Conservation (phyloP, 2,113 vertebrate genomes). For the Phyllopteryx taeniolatus region DNA sequence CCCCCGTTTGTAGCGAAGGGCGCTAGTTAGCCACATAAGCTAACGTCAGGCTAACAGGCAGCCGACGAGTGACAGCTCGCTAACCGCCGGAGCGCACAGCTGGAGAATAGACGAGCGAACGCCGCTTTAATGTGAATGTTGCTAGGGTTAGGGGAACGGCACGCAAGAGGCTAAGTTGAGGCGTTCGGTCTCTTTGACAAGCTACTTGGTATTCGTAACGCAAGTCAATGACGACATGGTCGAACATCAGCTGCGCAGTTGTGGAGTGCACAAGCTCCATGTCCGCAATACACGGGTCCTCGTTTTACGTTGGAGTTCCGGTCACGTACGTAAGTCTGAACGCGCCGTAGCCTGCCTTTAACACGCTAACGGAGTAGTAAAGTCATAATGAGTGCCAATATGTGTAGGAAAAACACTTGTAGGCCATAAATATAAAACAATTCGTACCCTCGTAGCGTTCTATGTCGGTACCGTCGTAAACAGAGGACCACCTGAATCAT, state of each 20-base stretch:
- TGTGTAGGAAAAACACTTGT: not conserved
- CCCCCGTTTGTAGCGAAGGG: conserved; percentile 4
- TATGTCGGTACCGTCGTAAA: not conserved
- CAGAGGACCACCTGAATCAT: not conserved
- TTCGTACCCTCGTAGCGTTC: not conserved
- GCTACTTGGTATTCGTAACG: conserved; percentile 23
- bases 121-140: not conserved
- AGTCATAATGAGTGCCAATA: not conserved
- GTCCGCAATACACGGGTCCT: not conserved
- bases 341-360: not conserved
- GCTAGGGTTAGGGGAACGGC: not conserved
- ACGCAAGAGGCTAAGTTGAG: not conserved
- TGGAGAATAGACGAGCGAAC: conserved; percentile 18
- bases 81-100: conserved; percentile 36
- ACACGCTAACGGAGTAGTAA: not conserved
- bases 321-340: not conserved
- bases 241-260: conserved; percentile 59
- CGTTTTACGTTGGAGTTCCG: not conserved
- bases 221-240: conserved; percentile 57
- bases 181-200: conserved; percentile 2
- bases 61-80: conserved; percentile 9
- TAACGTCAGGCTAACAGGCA: conserved; percentile 43
- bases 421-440: not conserved
- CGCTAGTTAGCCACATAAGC: conserved; percentile 46
- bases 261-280: conserved; percentile 26